Evolutionary conservation across 2,113 vertebrate genomes (phyloP).

Genomic region (Eonycteris spelaea): DNA sequence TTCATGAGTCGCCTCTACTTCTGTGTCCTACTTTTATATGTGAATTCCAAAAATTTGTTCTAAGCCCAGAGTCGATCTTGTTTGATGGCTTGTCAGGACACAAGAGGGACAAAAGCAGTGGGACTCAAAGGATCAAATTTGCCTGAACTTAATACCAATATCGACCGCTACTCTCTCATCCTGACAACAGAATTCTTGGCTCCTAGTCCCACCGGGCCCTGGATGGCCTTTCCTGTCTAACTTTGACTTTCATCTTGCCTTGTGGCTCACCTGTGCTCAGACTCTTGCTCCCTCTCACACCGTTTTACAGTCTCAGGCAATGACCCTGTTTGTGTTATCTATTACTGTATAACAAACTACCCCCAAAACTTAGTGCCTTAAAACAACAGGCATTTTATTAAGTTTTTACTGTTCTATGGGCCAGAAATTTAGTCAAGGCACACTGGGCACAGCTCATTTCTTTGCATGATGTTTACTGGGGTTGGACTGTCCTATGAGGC

Average conservation of each 20-base stretch:
- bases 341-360: neutral
- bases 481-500: neutral
- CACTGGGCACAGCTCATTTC: neutral
- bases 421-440: neutral
- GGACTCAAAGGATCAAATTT: neutral
- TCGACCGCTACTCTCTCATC: too few species aligned
- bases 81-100: neutral
- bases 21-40: neutral
- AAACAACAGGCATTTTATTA: too few species aligned
- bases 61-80: neutral
- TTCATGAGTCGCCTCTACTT: neutral
- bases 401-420: neutral
- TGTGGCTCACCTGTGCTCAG: rapidly evolving
- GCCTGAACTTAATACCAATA: neutral
- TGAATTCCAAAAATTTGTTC: neutral
- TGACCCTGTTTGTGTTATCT: rapidly evolving
- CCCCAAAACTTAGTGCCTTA: too few species aligned
- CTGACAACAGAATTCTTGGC: neutral
- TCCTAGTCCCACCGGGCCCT: neutral
- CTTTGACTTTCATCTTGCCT: neutral
- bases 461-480: rapidly evolving
- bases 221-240: neutral
- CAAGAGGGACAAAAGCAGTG: neutral
- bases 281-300: neutral
- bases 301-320: rapidly evolving